Evolutionary conservation across 1,140 invertebrate species (phyloP).

Genomic region (Zelostemma sp.): DNA sequence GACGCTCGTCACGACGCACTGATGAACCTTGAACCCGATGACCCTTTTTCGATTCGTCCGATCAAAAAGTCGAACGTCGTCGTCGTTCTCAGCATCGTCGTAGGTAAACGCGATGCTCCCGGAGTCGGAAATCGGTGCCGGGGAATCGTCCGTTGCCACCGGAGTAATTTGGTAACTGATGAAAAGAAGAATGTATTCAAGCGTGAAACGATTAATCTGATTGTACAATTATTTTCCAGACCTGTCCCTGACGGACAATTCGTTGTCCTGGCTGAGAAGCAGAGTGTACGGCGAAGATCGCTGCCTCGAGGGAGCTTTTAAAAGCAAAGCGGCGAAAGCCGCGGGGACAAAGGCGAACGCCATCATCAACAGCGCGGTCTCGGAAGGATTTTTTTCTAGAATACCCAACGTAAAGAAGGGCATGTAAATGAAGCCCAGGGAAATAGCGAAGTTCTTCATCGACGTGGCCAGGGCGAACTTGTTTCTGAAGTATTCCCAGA

Average conservation of each 20-base stretch:
- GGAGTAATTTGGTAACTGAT: conserved; percentile 13
- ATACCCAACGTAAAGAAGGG: conserved; percentile 51
- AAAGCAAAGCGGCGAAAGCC: conserved; percentile 43
- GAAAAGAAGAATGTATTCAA: no score
- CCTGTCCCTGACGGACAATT: conserved; percentile 22
- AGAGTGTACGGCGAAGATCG: conserved; percentile 39
- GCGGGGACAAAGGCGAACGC: conserved; percentile 51
- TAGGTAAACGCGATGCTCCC: conserved; percentile 23
- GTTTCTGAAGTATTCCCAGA: conserved; percentile 54
- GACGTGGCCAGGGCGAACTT: conserved; percentile 47
- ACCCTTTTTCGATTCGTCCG: background rate
- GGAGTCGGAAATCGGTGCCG: conserved; percentile 12
- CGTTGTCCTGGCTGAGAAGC: conserved; percentile 52
- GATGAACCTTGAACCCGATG: no score
- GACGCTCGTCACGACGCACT: conserved; percentile 40
- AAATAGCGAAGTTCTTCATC: conserved; percentile 50
- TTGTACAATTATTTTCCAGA: background rate
- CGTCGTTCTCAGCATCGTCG: conserved; percentile 9
- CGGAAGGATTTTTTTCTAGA: conserved; percentile 36
- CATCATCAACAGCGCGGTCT: conserved; percentile 51
- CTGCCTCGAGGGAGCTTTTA: conserved; percentile 38
- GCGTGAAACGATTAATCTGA: no score
- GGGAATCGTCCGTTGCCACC: conserved; percentile 10
- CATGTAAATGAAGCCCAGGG: conserved; percentile 48
- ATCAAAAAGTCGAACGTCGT: background rate